These are phyloP conservation scores for Saxicola maurus DNA, from an alignment of 2,797 vertebrate species.

Conservation along the genomic window DNA sequence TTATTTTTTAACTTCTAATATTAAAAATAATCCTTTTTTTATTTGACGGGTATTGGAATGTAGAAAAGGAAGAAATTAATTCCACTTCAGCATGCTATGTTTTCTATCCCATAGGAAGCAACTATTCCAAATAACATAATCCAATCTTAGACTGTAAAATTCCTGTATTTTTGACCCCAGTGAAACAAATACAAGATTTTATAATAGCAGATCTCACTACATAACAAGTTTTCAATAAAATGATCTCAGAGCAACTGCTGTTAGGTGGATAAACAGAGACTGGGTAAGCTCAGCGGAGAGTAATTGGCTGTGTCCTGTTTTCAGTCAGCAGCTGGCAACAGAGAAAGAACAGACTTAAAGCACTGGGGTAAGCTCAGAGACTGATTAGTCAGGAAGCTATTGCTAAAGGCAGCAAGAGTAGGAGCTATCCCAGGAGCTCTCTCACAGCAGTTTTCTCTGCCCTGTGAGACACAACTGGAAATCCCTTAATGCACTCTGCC, in stretches of 20 bases:
- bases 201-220: constrained; percentile 14
- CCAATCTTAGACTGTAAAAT: neutral
- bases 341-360: constrained; percentile 69
- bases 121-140: neutral
- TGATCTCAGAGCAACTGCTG: constrained; percentile 47
- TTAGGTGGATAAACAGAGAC: constrained; percentile 60
- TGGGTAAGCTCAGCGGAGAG: constrained; percentile 61
- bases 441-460: constrained; percentile 48
- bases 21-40: neutral
- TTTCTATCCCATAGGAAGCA: neutral
- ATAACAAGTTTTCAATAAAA: constrained; percentile 53
- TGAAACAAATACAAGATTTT: constrained; percentile 35
- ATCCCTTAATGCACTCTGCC: constrained; percentile 68
- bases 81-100: neutral
- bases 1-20: neutral
- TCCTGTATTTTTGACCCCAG: constrained; percentile 1
- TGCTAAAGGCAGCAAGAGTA: constrained; percentile 66
- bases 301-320: constrained; percentile 72
- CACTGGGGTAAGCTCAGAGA: constrained; percentile 73
- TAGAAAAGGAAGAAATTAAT: neutral
- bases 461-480: constrained; percentile 48
- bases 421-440: constrained; percentile 45
- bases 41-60: neutral
- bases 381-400: constrained; percentile 74
- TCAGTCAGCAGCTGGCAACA: constrained; percentile 71